A percentile compares a stretch with the other conserved stretches of the same genome.
Evolutionary conservation across 2,113 vertebrate genomes (phyloP).

Genomic region (Prionailurus viverrinus): DNA sequence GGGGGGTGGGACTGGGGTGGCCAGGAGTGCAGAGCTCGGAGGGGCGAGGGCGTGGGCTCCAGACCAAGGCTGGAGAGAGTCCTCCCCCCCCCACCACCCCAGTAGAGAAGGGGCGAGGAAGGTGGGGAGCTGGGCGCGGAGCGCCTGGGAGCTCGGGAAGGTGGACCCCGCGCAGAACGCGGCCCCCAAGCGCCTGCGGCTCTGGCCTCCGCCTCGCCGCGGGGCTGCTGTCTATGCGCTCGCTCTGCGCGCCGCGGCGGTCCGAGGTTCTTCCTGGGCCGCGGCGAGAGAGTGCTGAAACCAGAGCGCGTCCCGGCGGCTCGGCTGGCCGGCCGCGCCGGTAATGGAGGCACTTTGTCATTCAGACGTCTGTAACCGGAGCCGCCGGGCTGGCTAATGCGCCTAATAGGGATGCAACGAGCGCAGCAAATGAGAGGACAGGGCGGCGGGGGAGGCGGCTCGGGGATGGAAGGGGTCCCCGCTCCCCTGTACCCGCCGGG

Average conservation of each 20-base stretch:
- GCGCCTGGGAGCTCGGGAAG: neutral
- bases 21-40: neutral
- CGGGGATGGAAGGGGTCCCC: neutral
- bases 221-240: neutral
- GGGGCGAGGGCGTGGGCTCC: neutral
- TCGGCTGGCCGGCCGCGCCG: slow-evolving; percentile 71
- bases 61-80: neutral
- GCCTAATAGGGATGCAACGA: slow-evolving; percentile 78
- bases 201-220: neutral
- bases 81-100: neutral
- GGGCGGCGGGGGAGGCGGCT: neutral
- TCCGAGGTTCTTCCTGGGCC: slow-evolving; percentile 62
- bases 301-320: slow-evolving; percentile 69
- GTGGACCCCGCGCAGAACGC: neutral
- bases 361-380: slow-evolving; percentile 88
- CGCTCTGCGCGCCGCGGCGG: neutral
- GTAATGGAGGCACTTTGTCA: slow-evolving; percentile 91
- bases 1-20: neutral
- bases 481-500: neutral
- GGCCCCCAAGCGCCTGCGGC: neutral
- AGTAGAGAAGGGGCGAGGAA: neutral
- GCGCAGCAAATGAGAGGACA: slow-evolving; percentile 75
- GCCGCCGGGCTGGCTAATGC: slow-evolving; percentile 85
- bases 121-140: neutral
- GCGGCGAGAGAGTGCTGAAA: slow-evolving; percentile 65